Evolutionary conservation across 1,140 invertebrate species (phyloP).

Genomic region (Cheumatopsyche charites): DNA sequence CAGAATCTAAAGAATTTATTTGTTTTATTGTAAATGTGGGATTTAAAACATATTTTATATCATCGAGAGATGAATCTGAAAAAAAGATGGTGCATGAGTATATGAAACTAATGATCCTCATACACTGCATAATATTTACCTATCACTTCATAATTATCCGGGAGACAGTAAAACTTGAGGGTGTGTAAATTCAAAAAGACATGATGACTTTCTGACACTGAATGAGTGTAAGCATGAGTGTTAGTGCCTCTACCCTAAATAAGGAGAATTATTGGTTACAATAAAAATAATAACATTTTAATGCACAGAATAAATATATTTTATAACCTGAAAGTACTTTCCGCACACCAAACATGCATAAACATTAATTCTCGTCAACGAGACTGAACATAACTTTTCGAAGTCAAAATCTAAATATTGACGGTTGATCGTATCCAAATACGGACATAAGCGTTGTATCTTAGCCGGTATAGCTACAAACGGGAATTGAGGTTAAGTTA

Average conservation of each 20-base stretch:
- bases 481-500: slow-evolving; percentile 30
- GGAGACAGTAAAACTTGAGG: slow-evolving; percentile 97
- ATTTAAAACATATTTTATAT: slow-evolving; percentile 99
- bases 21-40: slow-evolving; percentile 90
- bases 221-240: slow-evolving; percentile 99
- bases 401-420: slow-evolving; percentile 99
- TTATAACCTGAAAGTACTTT: slow-evolving; percentile 90
- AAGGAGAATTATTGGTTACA: background rate
- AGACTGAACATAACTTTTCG: slow-evolving; percentile 99
- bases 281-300: slow-evolving; percentile 7
- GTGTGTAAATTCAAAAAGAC: slow-evolving; percentile 98
- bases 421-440: slow-evolving; percentile 95
- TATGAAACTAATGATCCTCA: slow-evolving; percentile 22
- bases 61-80: slow-evolving; percentile 94
- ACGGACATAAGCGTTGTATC: slow-evolving; percentile 75
- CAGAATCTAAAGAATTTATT: slow-evolving; percentile 81
- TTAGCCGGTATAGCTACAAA: slow-evolving; percentile 54
- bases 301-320: no score
- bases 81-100: slow-evolving; percentile 40
- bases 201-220: slow-evolving; percentile 95
- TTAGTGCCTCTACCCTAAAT: slow-evolving; percentile 91
- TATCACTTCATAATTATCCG: slow-evolving; percentile 99
- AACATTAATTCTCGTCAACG: slow-evolving; percentile 97
- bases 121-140: slow-evolving; percentile 63
- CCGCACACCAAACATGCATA: slow-evolving; percentile 99